These are phyloP conservation scores for Trichogramma pretiosum DNA, from an alignment of 1,140 invertebrate species.

Conservation along the genomic window DNA sequence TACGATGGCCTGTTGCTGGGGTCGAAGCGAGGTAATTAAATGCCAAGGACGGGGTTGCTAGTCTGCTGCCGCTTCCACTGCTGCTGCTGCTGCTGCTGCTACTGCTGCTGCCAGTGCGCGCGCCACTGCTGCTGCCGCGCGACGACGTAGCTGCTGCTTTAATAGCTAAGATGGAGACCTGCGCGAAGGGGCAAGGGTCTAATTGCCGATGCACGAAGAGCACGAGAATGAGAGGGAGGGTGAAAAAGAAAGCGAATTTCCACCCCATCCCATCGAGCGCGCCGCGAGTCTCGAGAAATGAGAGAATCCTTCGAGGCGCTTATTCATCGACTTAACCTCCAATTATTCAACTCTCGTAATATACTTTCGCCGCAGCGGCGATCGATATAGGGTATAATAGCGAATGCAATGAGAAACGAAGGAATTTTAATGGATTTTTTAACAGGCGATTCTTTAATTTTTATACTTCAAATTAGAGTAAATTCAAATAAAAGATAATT, in stretches of 20 bases:
- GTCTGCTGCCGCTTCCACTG: conserved; percentile 15
- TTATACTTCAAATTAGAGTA: too few species aligned
- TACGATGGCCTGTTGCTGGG: conserved; percentile 39
- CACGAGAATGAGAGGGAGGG: conserved; percentile 20
- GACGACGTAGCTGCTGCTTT: conserved; percentile 19
- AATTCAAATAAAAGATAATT: too few species aligned
- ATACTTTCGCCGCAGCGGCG: background rate
- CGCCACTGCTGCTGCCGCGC: too few species aligned
- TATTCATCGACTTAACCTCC: conserved; percentile 31
- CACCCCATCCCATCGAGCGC: too few species aligned
- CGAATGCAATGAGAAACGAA: too few species aligned
- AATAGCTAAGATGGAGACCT: conserved; percentile 32
- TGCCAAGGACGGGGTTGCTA: conserved; percentile 42
- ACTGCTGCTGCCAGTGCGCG: too few species aligned
- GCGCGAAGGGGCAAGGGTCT: conserved; percentile 32
- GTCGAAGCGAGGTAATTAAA: conserved; percentile 43
- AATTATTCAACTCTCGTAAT: conserved; percentile 17
- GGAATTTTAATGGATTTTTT: too few species aligned
- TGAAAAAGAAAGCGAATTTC: too few species aligned
- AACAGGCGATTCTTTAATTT: too few species aligned
- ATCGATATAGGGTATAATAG: too few species aligned
- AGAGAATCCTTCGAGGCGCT: conserved; percentile 40
- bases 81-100: too few species aligned
- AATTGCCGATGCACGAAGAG: conserved; percentile 41
- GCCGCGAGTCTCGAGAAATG: too few species aligned